Evolutionary conservation across 2,113 vertebrate species (phyloP), one percentile per base, ranked within the genome.

Genomic region (Sander lucioperca): DNA sequence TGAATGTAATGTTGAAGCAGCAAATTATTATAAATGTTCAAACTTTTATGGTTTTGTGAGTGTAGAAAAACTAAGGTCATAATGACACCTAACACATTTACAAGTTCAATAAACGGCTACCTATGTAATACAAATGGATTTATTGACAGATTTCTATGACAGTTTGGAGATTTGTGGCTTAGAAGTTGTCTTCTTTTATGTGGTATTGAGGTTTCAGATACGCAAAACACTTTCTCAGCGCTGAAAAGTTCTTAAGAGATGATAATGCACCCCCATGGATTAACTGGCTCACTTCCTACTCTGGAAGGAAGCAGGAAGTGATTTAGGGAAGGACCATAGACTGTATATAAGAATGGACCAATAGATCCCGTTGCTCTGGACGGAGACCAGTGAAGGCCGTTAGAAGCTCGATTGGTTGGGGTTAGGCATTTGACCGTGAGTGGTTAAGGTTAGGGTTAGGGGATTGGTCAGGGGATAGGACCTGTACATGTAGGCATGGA

Each of bases 1-100:
- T 98, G 97, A 99, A 99, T 99, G 98, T 99, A 99, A 99, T 99
- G 98, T 99, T 96, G 95, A 95, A 98, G 93, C 92, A 91, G 96
- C 95, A 97, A 97, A 99, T 96, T 97, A 97, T 94, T 93, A 97
- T 98, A 98, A 97, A 97, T 99, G 97, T 98, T 96, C 95, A 97
- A 97, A 98, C 97, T 97, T 97, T 99, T 97, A 97, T 95, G 97
- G 97, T 97, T 96, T 98, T 98, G 97, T 97, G 96, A 96, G 95
- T 95, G 95, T 96, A 96, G 96, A 96, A 95, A 96, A 95, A 96
- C 94, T 94, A 96, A 95, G 92, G 93, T 95, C 95, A 88, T 95
- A 96, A 96, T 96, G 96, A 91, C 93, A 73, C 79, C 89, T 95
- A 95, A 95, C 93, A 92, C 93, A 94, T 95, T 95, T 94, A 94